Evolutionary conservation across 2,113 vertebrate species (phyloP), one percentile per base, ranked within the genome.

Genomic region (Ictidomys tridecemlineatus): DNA sequence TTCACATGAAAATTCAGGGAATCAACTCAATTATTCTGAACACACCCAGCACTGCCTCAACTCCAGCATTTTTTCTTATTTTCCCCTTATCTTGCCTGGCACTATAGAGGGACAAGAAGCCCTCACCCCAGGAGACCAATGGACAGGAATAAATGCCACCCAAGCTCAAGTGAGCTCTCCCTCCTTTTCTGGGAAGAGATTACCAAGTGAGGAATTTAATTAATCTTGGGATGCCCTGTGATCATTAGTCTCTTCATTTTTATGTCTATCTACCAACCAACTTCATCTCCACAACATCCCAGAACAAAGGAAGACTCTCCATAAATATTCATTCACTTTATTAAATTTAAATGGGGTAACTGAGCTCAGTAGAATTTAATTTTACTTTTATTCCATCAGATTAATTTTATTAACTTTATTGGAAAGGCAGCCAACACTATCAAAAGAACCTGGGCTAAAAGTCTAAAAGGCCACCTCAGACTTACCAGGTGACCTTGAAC

Each of bases 241-340:
- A 89, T 48, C 7, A 69, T 58, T 76, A 45, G 8, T 14, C 22
- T 14, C 61, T 69, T 83, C 70, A 32, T 69, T 85, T 85, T 74
- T 34, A 51, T 16, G 34, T 37, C 93, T 32, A 67, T n/a, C 61
- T 61, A 65, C 70, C 69, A 37, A 58, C 61, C 48, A 87, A 42
- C 13, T 24, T 58, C 34, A n/a, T 91, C 51, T 93, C 72, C 65
- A 83, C 9, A 26, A 58, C 5, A 14, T 79, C n/a, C 53, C 56
- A 82, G 78, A 63, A 45, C 39, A 39, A n/a, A 58, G 61, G 58
- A 95, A 4, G 58, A 91, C 18, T 69, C 69, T 67, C 51, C 61
- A 53, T 53, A 90, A 95, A 84, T 53, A 85, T 70, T 84, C 87
- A 70, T 69, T 96, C 34, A 45, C 53, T 85, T 94, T n/a, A 79